Evolutionary conservation across 2,888 invertebrate species (phyloP).

Genomic region (Monoplex corrugatus): DNA sequence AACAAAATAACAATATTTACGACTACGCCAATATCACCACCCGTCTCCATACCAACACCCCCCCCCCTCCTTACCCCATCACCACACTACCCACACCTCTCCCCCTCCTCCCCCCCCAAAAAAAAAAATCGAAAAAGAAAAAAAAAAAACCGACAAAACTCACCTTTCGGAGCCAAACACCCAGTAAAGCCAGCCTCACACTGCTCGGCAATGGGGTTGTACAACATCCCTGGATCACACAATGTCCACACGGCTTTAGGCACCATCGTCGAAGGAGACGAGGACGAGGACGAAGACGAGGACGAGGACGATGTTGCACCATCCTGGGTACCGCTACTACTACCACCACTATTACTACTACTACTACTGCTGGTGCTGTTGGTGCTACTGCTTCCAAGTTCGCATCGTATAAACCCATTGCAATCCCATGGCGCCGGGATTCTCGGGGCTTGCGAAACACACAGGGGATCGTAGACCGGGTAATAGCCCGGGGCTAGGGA

Average conservation of each 20-base stretch:
- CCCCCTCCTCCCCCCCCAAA: no score
- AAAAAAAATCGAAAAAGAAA: neutral
- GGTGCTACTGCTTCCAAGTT: neutral
- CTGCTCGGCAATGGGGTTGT: neutral
- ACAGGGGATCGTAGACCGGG: conserved; percentile 34
- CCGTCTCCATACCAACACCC: no score
- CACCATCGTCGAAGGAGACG: no score
- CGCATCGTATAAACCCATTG: conserved; percentile 36
- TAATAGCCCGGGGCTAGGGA: neutral
- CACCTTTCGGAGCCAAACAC: conserved; percentile 42
- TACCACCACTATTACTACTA: no score
- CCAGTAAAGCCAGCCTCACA: conserved; percentile 31
- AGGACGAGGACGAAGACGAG: no score
- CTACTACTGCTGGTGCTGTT: no score
- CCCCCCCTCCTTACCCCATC: no score
- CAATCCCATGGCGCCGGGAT: conserved; percentile 44
- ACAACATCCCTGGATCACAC: conserved; percentile 21
- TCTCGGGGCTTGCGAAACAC: neutral
- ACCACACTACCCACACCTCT: no score
- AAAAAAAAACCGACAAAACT: neutral
- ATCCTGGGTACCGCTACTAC: no score
- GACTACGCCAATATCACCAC: no score
- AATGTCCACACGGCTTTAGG: conserved; percentile 39
- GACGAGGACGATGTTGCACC: no score
- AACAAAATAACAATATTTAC: no score